phyloP scores from a whole-genome alignment of 37 sponge, comb jelly and placozoan species.

The Axinella damicornis region DNA sequence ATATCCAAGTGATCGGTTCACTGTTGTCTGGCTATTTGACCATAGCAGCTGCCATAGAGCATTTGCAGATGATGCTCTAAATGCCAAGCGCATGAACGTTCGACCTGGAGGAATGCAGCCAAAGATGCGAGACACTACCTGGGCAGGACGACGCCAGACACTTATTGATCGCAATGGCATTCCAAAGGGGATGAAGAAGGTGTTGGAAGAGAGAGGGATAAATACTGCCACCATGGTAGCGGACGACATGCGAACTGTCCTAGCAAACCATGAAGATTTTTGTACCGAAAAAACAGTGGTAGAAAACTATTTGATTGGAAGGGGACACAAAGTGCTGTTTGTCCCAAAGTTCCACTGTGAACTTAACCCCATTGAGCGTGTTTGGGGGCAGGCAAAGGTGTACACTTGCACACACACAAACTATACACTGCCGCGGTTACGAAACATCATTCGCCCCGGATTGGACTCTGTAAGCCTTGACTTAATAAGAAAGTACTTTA shows the following conservation, averaged over 20 bases:
- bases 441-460: slow-evolving; percentile 6
- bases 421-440: not conserved
- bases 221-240: not conserved
- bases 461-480: not conserved
- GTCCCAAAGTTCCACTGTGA: slow-evolving; percentile 34
- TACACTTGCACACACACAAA: slow-evolving; percentile 2
- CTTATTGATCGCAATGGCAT: too few species aligned
- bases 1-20: not conserved
- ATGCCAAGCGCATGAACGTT: too few species aligned
- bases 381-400: not conserved
- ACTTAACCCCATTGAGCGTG: slow-evolving; percentile 10
- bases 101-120: too few species aligned
- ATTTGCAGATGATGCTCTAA: slow-evolving; percentile 12
- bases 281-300: not conserved
- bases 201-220: slow-evolving; percentile 23
- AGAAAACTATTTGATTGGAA: not conserved
- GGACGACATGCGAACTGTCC: slow-evolving; percentile 16
- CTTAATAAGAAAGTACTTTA: slow-evolving; percentile 8
- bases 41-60: slow-evolving; percentile 10
- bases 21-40: slow-evolving; percentile 10
- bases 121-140: too few species aligned
- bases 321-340: slow-evolving; percentile 1
- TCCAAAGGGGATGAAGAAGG: too few species aligned
- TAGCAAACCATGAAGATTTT: not conserved
- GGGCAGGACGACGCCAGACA: too few species aligned